Conservation (phyloP, 2,888 invertebrate species). For the Epicampocera succincta region DNA sequence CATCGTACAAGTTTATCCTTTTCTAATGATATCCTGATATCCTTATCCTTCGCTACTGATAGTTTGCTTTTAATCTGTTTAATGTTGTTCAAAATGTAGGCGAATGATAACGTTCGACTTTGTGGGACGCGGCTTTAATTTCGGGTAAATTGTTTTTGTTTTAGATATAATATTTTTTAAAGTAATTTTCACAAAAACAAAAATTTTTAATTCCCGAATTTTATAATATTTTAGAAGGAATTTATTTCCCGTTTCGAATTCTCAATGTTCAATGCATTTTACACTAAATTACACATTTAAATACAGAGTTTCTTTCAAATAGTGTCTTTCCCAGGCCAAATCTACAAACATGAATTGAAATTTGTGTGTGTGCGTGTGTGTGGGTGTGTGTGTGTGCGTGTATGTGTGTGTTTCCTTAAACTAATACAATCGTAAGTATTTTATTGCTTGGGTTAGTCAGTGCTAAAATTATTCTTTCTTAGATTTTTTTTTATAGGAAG, state of each 20-base stretch:
- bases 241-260: neutral
- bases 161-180: no score
- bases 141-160: no score
- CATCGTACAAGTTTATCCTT: no score
- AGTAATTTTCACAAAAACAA: no score
- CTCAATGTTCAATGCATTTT: neutral
- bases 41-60: no score
- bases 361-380: neutral
- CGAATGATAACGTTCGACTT: no score
- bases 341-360: conserved; percentile 3
- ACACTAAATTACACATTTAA: neutral
- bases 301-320: neutral
- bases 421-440: conserved; percentile 17
- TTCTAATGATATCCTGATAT: no score
- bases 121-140: no score
- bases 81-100: no score
- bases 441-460: conserved; percentile 71
- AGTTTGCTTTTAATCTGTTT: no score
- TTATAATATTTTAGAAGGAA: no score
- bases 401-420: neutral
- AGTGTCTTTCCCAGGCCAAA: conserved; percentile 43
- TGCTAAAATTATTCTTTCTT: conserved; percentile 66
- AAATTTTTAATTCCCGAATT: no score
- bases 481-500: conserved; percentile 59
- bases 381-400: neutral